Evolutionary conservation across 2,797 vertebrate genomes (phyloP).

Genomic region (Coilia nasus): DNA sequence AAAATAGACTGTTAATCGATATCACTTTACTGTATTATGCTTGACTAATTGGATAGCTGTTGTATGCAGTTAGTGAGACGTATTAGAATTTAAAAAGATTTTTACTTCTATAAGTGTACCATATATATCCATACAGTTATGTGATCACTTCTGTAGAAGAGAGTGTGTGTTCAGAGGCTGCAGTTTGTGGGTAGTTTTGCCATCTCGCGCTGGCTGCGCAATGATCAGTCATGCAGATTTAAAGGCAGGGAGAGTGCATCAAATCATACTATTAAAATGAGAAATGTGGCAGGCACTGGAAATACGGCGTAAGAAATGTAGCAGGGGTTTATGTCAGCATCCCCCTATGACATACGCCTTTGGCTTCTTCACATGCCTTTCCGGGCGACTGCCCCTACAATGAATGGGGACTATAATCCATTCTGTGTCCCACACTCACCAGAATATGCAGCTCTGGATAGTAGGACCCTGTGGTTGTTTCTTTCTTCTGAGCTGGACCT

Average conservation of each 20-base stretch:
- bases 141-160: neutral
- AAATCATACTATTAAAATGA: neutral
- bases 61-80: neutral
- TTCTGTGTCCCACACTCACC: neutral
- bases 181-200: neutral
- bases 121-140: neutral
- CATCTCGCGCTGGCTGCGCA: neutral
- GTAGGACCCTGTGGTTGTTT: neutral
- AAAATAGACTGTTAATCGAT: neutral
- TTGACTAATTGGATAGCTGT: neutral
- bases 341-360: neutral
- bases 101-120: neutral
- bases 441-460: neutral
- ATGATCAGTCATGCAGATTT: neutral
- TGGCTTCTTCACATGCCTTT: neutral
- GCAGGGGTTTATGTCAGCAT: neutral
- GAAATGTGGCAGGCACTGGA: neutral
- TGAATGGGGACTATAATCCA: neutral
- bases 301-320: neutral
- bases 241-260: neutral
- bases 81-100: neutral
- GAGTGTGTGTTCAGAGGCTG: neutral
- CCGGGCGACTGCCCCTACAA: neutral
- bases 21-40: neutral
- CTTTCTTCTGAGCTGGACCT: neutral